Percentiles rank a stretch among this genome's conserved stretches.
Conservation (phyloP, 2,888 invertebrate species). For the Dorcus hopei region DNA sequence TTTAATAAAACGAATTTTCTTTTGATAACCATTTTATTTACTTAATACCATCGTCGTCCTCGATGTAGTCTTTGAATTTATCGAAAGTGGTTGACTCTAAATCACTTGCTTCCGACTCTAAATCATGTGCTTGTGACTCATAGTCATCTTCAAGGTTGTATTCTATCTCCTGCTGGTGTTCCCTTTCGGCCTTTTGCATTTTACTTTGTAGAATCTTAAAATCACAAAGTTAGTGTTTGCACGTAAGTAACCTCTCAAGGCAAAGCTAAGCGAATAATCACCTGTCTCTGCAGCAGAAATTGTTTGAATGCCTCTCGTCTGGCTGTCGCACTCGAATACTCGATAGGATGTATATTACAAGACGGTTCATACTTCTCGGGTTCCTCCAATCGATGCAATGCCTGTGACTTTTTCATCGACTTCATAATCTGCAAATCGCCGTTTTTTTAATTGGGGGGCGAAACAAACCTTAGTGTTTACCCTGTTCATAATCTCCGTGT, state of each 20-base stretch:
- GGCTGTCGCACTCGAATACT: conserved; percentile 34
- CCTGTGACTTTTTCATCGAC: conserved; percentile 39
- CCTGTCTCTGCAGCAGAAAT: conserved; percentile 56
- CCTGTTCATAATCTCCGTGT: conserved; percentile 58
- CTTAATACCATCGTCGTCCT: neutral
- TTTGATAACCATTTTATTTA: neutral
- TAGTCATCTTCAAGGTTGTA: no score
- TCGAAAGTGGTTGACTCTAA: no score
- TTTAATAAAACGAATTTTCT: conserved; percentile 1
- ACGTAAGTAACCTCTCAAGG: no score
- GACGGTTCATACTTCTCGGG: conserved; percentile 3
- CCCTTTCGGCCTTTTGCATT: no score
- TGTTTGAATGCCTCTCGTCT: conserved; percentile 55
- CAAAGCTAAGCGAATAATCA: conserved; percentile 23
- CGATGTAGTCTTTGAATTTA: no score
- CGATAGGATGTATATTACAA: conserved; percentile 33
- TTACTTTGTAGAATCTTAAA: no score
- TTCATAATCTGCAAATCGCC: conserved; percentile 36
- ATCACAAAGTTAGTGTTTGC: no score
- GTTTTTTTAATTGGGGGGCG: neutral
- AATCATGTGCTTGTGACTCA: no score
- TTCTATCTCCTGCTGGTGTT: no score
- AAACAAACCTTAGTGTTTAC: no score
- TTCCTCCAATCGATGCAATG: conserved; percentile 28
- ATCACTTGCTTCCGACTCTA: no score